Conservation (phyloP, 2,888 invertebrate species). For the Pimpla rufipes region DNA sequence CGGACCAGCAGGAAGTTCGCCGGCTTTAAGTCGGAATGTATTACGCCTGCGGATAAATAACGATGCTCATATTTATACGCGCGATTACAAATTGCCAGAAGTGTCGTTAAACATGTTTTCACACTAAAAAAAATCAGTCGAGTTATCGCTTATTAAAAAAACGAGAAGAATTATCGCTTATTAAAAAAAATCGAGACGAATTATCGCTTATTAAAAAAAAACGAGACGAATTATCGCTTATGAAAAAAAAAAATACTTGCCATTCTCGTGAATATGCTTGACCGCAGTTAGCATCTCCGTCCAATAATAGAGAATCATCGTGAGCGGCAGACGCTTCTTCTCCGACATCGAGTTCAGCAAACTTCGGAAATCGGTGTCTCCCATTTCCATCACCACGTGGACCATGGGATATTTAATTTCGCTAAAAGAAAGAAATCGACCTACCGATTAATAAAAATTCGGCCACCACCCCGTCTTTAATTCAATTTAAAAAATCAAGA, state of each 20-base stretch:
- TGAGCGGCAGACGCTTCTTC: slow-evolving; percentile 88
- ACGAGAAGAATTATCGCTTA: not conserved
- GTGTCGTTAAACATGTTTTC: too few species aligned
- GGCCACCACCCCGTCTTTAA: not conserved
- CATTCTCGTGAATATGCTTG: slow-evolving; percentile 95
- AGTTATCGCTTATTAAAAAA: not conserved
- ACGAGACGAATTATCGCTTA: not conserved
- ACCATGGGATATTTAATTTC: slow-evolving; percentile 88
- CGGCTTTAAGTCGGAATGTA: slow-evolving; percentile 98
- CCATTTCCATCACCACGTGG: slow-evolving; percentile 96
- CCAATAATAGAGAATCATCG: slow-evolving; percentile 95
- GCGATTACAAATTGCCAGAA: too few species aligned
- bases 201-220: not conserved
- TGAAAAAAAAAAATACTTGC: slow-evolving; percentile 84
- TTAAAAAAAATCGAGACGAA: not conserved
- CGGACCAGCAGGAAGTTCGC: slow-evolving; percentile 97
- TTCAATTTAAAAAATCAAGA: slow-evolving; percentile 16
- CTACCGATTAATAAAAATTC: slow-evolving; percentile 11
- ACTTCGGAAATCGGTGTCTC: slow-evolving; percentile 94
- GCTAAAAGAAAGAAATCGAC: slow-evolving; percentile 86
- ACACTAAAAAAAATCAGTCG: too few species aligned
- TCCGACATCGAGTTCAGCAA: slow-evolving; percentile 88
- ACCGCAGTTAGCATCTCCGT: slow-evolving; percentile 97
- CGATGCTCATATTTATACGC: too few species aligned
- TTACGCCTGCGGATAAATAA: slow-evolving; percentile 90